phyloP scores from a whole-genome alignment of 2,888 invertebrate species.

The Eulithis testata region DNA sequence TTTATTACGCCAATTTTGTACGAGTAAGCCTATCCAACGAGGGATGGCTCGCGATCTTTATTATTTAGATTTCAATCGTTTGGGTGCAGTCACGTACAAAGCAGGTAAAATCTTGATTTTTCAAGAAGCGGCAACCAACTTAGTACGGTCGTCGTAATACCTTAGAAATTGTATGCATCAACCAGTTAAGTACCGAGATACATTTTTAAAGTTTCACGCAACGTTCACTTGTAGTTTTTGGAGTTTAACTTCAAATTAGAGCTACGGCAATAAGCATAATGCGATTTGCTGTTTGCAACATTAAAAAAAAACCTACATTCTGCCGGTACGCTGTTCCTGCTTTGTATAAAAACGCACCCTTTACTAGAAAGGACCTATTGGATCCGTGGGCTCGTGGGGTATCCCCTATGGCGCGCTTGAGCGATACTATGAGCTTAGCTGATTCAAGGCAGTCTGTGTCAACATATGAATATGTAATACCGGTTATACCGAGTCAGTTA shows the following conservation, averaged over 20 bases:
- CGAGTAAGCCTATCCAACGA: constrained; percentile 79
- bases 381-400: constrained; percentile 27
- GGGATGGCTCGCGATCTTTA: constrained; percentile 73
- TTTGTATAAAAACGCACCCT: constrained; percentile 13
- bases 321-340: constrained; percentile 2
- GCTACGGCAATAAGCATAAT: too few relatives aligned
- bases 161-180: neutral
- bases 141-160: neutral
- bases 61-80: constrained; percentile 81
- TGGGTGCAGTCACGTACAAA: constrained; percentile 26
- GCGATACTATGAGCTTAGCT: constrained; percentile 34
- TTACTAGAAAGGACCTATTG: constrained; percentile 24
- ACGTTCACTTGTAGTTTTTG: too few relatives aligned
- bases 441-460: constrained; percentile 40
- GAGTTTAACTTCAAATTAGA: too few relatives aligned
- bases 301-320: neutral
- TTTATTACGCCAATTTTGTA: constrained; percentile 84
- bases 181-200: too few relatives aligned
- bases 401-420: constrained; percentile 38
- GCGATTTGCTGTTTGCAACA: neutral
- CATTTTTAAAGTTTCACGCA: too few relatives aligned
- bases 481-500: constrained; percentile 23
- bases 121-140: neutral
- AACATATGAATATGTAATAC: constrained; percentile 48
- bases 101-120: neutral